A percentile compares a stretch with the other conserved stretches of the same genome.
Conservation (phyloP, 2,113 vertebrate genomes). For the Cariama cristata region DNA sequence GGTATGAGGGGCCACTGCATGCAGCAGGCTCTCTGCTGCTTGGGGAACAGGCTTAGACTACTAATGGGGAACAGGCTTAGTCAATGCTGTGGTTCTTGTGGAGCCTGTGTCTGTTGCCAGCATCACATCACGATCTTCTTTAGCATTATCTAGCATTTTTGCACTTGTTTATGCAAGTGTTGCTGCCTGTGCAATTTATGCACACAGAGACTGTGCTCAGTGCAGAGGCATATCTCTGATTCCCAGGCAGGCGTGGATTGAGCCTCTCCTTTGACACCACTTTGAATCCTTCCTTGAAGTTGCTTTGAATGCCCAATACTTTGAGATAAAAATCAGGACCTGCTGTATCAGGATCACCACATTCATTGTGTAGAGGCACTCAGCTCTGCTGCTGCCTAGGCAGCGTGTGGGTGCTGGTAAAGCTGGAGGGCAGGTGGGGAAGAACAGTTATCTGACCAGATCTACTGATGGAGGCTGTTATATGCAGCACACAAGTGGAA, state of each 20-base stretch:
- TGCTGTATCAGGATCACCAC: not conserved
- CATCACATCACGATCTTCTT: not conserved
- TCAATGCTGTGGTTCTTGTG: not conserved
- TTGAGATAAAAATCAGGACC: not conserved
- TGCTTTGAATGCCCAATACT: not conserved
- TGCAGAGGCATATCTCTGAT: not conserved
- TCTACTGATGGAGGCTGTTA: not conserved
- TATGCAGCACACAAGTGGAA: not conserved
- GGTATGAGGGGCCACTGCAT: not conserved
- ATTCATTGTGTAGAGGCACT: not conserved
- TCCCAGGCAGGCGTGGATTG: not conserved
- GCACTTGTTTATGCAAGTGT: not conserved
- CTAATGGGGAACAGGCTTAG: not conserved
- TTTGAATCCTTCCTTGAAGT: not conserved
- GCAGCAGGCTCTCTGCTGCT: not conserved
- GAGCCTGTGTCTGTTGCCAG: not conserved
- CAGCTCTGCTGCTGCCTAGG: not conserved
- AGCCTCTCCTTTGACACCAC: not conserved
- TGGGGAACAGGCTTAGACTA: not conserved
- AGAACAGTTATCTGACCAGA: not conserved
- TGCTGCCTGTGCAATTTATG: not conserved
- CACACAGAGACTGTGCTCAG: rapidly evolving
- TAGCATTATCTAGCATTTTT: not conserved
- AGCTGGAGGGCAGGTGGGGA: not conserved
- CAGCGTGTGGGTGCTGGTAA: rapidly evolving